Percentiles rank a stretch among this genome's conserved stretches.
Conservation (phyloP, 2,797 vertebrate species). For the Semaprochilodus insignis region DNA sequence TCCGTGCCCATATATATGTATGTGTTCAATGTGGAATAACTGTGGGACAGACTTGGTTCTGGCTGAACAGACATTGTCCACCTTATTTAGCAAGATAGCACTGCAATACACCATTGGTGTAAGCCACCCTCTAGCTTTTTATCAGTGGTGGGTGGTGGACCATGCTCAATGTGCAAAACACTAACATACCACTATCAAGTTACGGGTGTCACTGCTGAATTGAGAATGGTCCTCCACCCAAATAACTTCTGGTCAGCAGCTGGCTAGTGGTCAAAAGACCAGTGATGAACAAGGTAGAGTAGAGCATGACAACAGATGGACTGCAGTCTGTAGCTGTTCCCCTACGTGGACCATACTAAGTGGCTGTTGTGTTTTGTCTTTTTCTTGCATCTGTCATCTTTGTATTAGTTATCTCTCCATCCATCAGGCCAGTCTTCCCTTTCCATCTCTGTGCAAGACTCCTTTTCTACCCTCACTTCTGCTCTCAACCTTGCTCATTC, state of each 20-base stretch:
- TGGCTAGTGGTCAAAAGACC: neutral
- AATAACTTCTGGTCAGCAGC: neutral
- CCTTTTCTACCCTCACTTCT: neutral
- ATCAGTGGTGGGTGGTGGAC: neutral
- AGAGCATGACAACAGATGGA: neutral
- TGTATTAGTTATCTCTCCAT: neutral
- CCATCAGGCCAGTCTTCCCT: neutral
- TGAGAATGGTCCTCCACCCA: neutral
- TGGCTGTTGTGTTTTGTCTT: neutral
- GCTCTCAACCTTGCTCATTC: neutral
- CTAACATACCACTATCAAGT: neutral
- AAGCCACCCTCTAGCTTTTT: neutral
- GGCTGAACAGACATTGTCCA: neutral
- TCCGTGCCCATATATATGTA: conserved; percentile 11
- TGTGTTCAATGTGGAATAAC: neutral
- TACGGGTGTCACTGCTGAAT: no score
- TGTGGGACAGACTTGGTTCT: neutral
- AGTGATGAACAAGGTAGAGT: neutral
- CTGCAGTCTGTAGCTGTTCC: neutral
- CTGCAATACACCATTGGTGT: neutral
- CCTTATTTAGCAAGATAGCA: neutral
- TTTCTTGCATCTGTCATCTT: neutral
- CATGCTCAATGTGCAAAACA: neutral
- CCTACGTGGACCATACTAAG: no score
- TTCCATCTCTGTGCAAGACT: neutral